Evolutionary conservation across 2,888 invertebrate genomes (phyloP).

Genomic region (Strigamia crassipes): DNA sequence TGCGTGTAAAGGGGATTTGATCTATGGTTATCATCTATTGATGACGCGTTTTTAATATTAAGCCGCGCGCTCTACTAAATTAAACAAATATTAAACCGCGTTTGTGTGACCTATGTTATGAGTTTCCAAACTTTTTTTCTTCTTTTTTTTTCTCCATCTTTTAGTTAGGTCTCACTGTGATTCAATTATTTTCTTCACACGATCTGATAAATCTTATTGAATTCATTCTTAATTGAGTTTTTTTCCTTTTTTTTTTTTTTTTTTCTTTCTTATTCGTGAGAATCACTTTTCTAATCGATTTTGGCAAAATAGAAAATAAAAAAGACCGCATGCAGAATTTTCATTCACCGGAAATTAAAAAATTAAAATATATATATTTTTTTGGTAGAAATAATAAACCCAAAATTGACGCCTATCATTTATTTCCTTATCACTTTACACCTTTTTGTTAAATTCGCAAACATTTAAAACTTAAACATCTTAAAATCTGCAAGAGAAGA

Average conservation of each 20-base stretch:
- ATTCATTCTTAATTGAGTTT: conserved; percentile 35
- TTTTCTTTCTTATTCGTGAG: not conserved
- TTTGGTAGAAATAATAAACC: not conserved
- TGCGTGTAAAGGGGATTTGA: conserved; percentile 18
- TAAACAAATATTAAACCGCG: not conserved
- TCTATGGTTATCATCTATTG: conserved; percentile 3
- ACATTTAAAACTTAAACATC: conserved; percentile 8
- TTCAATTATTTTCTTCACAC: conserved; percentile 35
- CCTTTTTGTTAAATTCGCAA: not conserved
- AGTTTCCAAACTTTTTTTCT: not conserved
- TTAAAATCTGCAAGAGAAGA: not conserved
- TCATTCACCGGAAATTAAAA: too few relatives aligned
- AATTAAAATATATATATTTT: too few relatives aligned
- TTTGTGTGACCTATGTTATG: not conserved
- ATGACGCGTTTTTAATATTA: conserved; percentile 7
- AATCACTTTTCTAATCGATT: conserved; percentile 24
- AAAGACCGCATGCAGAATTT: not conserved
- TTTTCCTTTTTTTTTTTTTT: not conserved
- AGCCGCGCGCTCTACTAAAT: not conserved
- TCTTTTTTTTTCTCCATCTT: not conserved
- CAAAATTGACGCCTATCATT: not conserved
- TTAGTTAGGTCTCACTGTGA: not conserved
- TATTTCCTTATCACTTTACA: not conserved
- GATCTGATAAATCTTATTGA: conserved; percentile 35
- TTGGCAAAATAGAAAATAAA: not conserved